Base-by-base conservation (phyloP, 2,888 invertebrate genomes). In the Spialia ferax region DNA sequence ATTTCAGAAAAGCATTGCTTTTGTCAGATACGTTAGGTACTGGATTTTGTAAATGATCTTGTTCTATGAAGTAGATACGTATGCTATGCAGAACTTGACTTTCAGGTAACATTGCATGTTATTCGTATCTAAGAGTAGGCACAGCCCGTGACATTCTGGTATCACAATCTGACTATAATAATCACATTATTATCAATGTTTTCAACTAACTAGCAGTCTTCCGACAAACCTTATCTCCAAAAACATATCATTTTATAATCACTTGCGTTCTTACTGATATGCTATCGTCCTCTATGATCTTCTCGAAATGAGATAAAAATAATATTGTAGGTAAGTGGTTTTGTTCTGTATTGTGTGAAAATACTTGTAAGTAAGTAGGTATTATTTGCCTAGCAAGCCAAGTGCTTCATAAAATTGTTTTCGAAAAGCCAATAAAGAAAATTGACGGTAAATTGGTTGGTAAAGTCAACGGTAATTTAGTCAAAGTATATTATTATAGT, bases 241-340 rank as follows among this genome's bases (percentile, higher is more conserved):
- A 15, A 23, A 20, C 22, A 57, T 56, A 48, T 48, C 29, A 56
- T 64, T 64, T 48, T 55, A 35, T 64, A 57, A 56, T 63, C 63
- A 63, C 20, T 64, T 48, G 29, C 45, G 32, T 57, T 64, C 48
- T 42, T 45, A 42, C 56, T 56, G 64, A 64, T 64, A 64, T 48
- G 22, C n/a, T 48, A 64, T 63, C 63, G 26, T 45, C 1, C 62
- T 56, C 18, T 29, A 3, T 56, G 29, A 56, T 55, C 55, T 32
- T 55, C 50, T 22, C 22, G 50, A 50, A 50, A 23, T 22, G 50
- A 50, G 50, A 50, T 23, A 23, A 23, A 23, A 52, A 52, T 23
- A 11, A 5, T 42, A 1, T 2, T 42, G 5, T 42, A 32, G 32
- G 6, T 8, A 32, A 32, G 1, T n/a, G n/a, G n/a, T n/a, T n/a